Evolutionary conservation across 2,797 vertebrate species (phyloP), one percentile per base, ranked within the genome.

Genomic region (Adrianichthys oophorus): DNA sequence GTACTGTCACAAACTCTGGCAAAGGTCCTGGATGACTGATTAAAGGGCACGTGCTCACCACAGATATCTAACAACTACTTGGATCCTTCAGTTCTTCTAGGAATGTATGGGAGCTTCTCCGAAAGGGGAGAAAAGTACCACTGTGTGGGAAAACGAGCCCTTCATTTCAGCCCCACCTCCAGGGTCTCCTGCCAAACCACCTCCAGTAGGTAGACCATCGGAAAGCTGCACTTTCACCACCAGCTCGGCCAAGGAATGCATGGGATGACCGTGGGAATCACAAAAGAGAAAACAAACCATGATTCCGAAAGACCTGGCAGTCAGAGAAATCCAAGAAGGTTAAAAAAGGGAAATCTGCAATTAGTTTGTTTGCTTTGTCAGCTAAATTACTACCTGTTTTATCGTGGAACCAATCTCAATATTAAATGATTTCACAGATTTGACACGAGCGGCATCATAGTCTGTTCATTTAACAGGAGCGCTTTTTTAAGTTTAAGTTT

Each of bases 11-110:
- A 41, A 69, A 80, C 52, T 55, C 75, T 65, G 67, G 66, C 51
- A 56, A 29, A 43, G 72, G 79, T 72, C 64, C 52, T 68, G n/a
- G 16, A 71, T 68, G 74, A 68, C 58, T 52, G 82, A 89, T 88
- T 88, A 85, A 80, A 87, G 84, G 80, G 70, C 48, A 16, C 32
- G 21, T 52, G 49, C 67, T 75, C 5, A 54, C 86, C 84, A 14
- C 80, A 85, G 82, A 78, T 84, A 84, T 85, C 79, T 65, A 77
- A 82, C 83, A 57, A 78, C 84, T 78, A 74, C 81, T 82, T 81
- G 58, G 65, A 56, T 80, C 59, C 58, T 59, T 23, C 78, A 72
- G 14, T 15, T 52, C 65, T 54, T 62, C 56, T 54, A 88, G 83
- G 85, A 91, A 89, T 89, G 82, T 77, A 68, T 81, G 85, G 84